Evolutionary conservation across 1,140 invertebrate genomes (phyloP).

Genomic region (Lepidurus apus): DNA sequence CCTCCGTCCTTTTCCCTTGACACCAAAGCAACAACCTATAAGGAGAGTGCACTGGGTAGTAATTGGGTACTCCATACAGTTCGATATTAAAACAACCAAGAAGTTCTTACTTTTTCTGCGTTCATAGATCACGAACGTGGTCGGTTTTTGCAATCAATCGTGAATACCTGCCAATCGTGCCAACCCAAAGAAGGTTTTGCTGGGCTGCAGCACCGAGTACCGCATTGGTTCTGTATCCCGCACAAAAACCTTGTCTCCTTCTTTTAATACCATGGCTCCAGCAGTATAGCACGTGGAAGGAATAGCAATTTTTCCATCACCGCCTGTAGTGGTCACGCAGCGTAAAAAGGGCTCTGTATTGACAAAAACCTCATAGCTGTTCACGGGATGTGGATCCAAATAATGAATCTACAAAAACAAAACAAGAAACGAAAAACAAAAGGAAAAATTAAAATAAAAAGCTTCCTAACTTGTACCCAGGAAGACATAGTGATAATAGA

Average conservation of each 20-base stretch:
- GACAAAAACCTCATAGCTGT: slow-evolving; percentile 54
- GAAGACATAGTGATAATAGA: background rate
- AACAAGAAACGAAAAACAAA: slow-evolving; percentile 31
- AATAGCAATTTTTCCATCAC: slow-evolving; percentile 43
- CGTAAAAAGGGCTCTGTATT: slow-evolving; percentile 51
- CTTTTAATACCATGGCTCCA: slow-evolving; percentile 55
- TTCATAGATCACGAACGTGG: background rate
- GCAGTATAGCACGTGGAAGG: slow-evolving; percentile 63
- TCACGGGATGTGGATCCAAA: slow-evolving; percentile 57
- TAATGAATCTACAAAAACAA: slow-evolving; percentile 52
- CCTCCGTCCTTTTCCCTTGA: slow-evolving; percentile 6
- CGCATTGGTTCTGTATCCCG: slow-evolving; percentile 61
- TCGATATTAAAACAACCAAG: background rate
- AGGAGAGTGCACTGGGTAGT: background rate
- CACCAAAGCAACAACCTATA: slow-evolving; percentile 3
- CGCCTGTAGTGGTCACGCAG: slow-evolving; percentile 51
- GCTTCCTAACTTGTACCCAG: background rate
- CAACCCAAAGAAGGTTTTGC: slow-evolving; percentile 72
- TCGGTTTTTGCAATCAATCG: slow-evolving; percentile 32
- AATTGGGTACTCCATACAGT: background rate
- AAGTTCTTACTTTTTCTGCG: slow-evolving; percentile 2
- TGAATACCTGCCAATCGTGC: slow-evolving; percentile 61
- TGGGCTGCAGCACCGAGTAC: slow-evolving; percentile 62
- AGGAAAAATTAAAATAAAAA: slow-evolving; percentile 29
- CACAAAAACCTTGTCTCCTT: slow-evolving; percentile 58